Percentiles rank a stretch among this genome's conserved stretches.
Conservation (phyloP, 2,888 invertebrate genomes). For the Pandemis heparana region DNA sequence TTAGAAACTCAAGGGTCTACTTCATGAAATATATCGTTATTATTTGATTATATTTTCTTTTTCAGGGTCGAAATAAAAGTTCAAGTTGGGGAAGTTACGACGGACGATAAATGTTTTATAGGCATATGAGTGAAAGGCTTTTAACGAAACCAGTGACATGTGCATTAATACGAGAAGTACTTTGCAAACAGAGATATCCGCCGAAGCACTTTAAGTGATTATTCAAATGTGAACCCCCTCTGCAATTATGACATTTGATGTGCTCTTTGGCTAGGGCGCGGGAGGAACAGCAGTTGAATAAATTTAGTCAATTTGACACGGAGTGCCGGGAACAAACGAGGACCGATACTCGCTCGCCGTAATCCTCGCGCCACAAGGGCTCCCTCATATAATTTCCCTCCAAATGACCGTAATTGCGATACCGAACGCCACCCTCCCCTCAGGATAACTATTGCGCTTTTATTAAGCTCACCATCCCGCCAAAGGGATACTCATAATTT, state of each 20-base stretch:
- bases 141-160: constrained; percentile 35
- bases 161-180: constrained; percentile 29
- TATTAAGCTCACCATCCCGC: constrained; percentile 78
- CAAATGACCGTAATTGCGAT: constrained; percentile 67
- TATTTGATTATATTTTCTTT: constrained; percentile 12
- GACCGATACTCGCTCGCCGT: constrained; percentile 26
- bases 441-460: constrained; percentile 82
- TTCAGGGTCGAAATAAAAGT: background rate
- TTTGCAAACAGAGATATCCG: constrained; percentile 44
- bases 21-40: constrained; percentile 10
- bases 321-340: constrained; percentile 47
- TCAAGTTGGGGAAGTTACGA: constrained; percentile 3
- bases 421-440: constrained; percentile 66
- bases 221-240: constrained; percentile 65
- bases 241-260: constrained; percentile 80
- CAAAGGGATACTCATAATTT: constrained; percentile 82
- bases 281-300: constrained; percentile 75
- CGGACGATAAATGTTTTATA: constrained; percentile 6
- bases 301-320: constrained; percentile 82
- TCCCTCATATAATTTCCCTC: constrained; percentile 47
- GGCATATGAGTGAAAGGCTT: background rate
- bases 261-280: constrained; percentile 59
- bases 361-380: constrained; percentile 37
- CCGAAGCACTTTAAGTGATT: constrained; percentile 64
- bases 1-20: constrained; percentile 28